Evolutionary conservation across 2,888 invertebrate genomes (phyloP), one percentile per base, ranked within the genome.

Genomic region (Stenodema calcarata): DNA sequence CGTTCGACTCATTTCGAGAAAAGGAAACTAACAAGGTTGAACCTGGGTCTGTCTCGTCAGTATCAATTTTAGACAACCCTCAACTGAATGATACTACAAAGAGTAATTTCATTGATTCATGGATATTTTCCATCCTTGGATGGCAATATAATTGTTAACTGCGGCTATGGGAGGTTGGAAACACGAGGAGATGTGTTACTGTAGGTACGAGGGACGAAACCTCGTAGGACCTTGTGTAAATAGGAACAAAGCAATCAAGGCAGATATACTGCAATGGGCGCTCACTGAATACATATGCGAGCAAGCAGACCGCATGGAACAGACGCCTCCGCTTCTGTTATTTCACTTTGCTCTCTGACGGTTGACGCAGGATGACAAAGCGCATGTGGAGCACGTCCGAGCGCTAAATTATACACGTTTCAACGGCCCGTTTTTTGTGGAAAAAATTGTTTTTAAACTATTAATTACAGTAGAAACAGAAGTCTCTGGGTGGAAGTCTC

Each of bases 201-300:
- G 35, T 35, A 35, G 4, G 54, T 18, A 54, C 4, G 54, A 54
- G 54, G 18, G 35, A 69, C 18, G 35, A 35, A 44, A 23, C 44
- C 44, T 78, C 42, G 41, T 27, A 16, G 11, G 14, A 18, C 44
- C 42, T 44, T 78, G 76, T 44, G 86, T 62, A 86, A 86, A 86
- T 69, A 86, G 79, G 79, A 86, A 76, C 79, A 86, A 76, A 76
- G 86, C 86, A 81, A 86, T 81, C 86, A 86, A 81, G 81, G 76
- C 81, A 54, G 80, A 81, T 81, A 54, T 81, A 81, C 80, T 50
- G 54, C 80, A 54, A 81, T 62, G 80, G 62, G 80, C 80, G 80
- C 54, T 4, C 30, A 44, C 78, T 78, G 78, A 78, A 78, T 78
- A 78, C 78, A 78, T 78, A 78, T 42, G 78, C 27, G 27, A 41